Conservation (phyloP, 2,113 vertebrate genomes). For the Rana temporaria region DNA sequence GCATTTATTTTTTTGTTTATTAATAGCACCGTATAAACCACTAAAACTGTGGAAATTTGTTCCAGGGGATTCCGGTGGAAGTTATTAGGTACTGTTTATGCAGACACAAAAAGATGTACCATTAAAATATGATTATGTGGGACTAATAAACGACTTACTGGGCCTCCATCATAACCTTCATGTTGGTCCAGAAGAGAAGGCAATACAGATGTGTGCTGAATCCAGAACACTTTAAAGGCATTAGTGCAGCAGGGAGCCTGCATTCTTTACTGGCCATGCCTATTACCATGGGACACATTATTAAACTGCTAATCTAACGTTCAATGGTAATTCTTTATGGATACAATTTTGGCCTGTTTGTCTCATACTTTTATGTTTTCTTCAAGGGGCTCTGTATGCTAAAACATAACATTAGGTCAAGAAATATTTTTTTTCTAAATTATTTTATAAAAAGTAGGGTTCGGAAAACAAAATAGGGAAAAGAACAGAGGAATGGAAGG, state of each 20-base stretch:
- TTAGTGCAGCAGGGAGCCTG: slow-evolving; percentile 40
- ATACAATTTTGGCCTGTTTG: not conserved
- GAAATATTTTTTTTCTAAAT: not conserved
- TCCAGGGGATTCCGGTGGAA: slow-evolving; percentile 10
- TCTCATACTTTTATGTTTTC: not conserved
- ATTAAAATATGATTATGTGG: slow-evolving; percentile 52
- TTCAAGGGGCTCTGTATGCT: not conserved
- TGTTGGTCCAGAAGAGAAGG: slow-evolving; percentile 48
- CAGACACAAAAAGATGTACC: slow-evolving; percentile 40
- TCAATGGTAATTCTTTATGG: not conserved
- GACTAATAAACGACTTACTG: slow-evolving; percentile 41
- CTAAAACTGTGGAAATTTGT: slow-evolving; percentile 31
- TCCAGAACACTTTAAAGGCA: slow-evolving; percentile 6
- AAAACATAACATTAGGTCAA: not conserved
- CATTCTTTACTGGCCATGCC: slow-evolving; percentile 37
- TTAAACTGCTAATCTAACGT: slow-evolving; percentile 8
- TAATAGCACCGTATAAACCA: slow-evolving; percentile 7
- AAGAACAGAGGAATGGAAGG: no score
- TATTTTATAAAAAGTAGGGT: no score
- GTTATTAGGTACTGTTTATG: slow-evolving; percentile 21
- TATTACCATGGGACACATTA: slow-evolving; percentile 10
- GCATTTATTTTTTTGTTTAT: slow-evolving; percentile 9
- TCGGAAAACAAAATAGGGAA: no score
- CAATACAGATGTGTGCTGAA: slow-evolving; percentile 42
- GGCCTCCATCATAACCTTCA: slow-evolving; percentile 16